These are phyloP conservation scores for Peromyscus polionotus DNA, from an alignment of 2,113 vertebrate species.

Conservation along the genomic window DNA sequence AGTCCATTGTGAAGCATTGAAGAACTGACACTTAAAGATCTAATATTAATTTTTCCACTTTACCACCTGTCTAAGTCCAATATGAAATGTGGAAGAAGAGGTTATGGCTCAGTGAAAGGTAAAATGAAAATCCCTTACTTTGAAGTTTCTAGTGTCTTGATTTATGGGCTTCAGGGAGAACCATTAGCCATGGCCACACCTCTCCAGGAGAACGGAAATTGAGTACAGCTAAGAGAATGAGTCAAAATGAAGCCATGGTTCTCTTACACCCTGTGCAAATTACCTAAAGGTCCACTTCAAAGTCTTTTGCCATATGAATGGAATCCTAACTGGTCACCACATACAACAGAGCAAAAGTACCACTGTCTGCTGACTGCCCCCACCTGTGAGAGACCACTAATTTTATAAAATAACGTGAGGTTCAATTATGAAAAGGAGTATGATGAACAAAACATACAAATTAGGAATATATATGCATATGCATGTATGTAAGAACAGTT, in stretches of 20 bases:
- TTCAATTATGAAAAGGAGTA: background rate
- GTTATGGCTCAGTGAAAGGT: background rate
- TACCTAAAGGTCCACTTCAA: background rate
- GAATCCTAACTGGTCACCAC: background rate
- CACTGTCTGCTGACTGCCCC: rapidly evolving
- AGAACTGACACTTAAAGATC: background rate
- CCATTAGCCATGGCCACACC: background rate
- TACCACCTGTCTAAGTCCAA: background rate
- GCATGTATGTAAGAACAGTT: background rate
- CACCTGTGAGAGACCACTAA: background rate
- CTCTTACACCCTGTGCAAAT: background rate
- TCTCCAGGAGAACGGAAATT: background rate
- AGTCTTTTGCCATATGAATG: background rate
- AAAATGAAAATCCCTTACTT: conserved; percentile 19
- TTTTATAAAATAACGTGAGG: conserved; percentile 15
- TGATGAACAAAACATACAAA: background rate
- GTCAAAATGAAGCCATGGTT: background rate
- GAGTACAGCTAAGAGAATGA: background rate
- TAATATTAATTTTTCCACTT: background rate
- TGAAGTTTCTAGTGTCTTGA: background rate
- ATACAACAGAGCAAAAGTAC: background rate
- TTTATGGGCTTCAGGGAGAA: background rate
- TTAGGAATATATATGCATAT: background rate
- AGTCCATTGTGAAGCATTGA: background rate
- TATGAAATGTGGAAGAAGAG: background rate